Conservation (phyloP, 1,140 invertebrate genomes). For the Atta texana region DNA sequence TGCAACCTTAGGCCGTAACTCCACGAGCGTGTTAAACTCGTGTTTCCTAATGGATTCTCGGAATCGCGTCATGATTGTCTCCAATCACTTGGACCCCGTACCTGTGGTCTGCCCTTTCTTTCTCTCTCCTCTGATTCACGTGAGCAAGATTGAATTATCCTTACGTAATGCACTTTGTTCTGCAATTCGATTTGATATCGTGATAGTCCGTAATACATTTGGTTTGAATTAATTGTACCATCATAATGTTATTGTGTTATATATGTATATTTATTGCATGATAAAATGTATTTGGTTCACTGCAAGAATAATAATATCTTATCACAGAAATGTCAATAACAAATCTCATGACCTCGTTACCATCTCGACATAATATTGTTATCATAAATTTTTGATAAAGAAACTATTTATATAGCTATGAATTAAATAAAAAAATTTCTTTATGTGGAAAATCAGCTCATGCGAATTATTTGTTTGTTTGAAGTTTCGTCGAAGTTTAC, state of each 20-base stretch:
- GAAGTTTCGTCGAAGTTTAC: neutral
- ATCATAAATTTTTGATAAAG: constrained; percentile 10
- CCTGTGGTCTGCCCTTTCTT: neutral
- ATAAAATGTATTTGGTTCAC: constrained; percentile 27
- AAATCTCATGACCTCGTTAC: neutral
- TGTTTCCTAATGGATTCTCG: constrained; percentile 79
- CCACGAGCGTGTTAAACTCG: constrained; percentile 78
- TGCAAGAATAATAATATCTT: neutral
- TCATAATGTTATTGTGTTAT: neutral
- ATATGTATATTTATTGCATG: neutral
- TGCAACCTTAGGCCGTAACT: constrained; percentile 34
- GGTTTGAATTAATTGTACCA: neutral
- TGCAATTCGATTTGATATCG: neutral
- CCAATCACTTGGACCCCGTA: constrained; percentile 58
- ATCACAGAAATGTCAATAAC: constrained; percentile 13
- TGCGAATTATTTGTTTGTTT: neutral
- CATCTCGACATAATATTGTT: constrained; percentile 16
- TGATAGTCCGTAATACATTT: neutral
- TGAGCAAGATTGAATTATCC: constrained; percentile 49
- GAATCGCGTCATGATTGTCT: constrained; percentile 68
- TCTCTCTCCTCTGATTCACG: neutral
- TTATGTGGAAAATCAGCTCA: neutral
- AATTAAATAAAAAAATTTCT: constrained; percentile 1
- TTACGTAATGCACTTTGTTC: constrained; percentile 40
- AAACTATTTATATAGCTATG: neutral